Evolutionary conservation across 2,797 vertebrate species (phyloP).

Genomic region (Takifugu ocellatus): DNA sequence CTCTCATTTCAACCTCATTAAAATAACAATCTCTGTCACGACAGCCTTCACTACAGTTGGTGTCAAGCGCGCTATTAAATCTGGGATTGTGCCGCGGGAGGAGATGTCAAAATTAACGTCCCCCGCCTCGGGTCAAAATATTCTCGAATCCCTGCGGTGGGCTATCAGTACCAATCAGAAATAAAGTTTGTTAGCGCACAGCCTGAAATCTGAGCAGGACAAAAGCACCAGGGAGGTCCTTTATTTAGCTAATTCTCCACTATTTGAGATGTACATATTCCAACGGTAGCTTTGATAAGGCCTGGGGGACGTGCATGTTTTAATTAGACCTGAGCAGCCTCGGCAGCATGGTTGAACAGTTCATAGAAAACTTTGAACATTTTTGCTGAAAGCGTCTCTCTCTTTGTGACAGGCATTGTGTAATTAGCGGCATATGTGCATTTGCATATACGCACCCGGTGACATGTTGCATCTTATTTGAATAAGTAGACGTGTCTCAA

Average conservation of each 20-base stretch:
- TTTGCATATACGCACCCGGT: slow-evolving; percentile 74
- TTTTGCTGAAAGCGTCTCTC: slow-evolving; percentile 58
- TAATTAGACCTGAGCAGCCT: slow-evolving; percentile 71
- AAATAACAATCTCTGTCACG: slow-evolving; percentile 55
- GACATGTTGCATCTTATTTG: slow-evolving; percentile 77
- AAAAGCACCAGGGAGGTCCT: slow-evolving; percentile 66
- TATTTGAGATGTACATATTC: slow-evolving; percentile 75
- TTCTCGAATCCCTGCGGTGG: slow-evolving; percentile 63
- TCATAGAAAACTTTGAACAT: slow-evolving; percentile 72
- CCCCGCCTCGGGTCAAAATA: slow-evolving; percentile 69
- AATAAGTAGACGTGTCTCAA: slow-evolving; percentile 74
- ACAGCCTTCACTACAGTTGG: slow-evolving; percentile 48
- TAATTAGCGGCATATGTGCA: slow-evolving; percentile 75
- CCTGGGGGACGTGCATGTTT: slow-evolving; percentile 68
- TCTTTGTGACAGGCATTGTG: slow-evolving; percentile 71
- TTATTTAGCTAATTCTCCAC: slow-evolving; percentile 72
- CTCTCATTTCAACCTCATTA: slow-evolving; percentile 65
- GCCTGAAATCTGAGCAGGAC: slow-evolving; percentile 53
- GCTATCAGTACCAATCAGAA: slow-evolving; percentile 64
- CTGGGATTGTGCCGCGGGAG: slow-evolving; percentile 58
- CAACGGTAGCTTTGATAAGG: slow-evolving; percentile 67
- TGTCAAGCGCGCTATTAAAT: slow-evolving; percentile 62
- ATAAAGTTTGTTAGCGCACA: slow-evolving; percentile 62
- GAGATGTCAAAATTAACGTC: slow-evolving; percentile 74
- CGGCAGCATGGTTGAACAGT: slow-evolving; percentile 67